Percentiles rank a stretch among this genome's conserved stretches.
phyloP scores from a whole-genome alignment of 2,113 vertebrate genomes.

The Psilopogon haemacephalus region DNA sequence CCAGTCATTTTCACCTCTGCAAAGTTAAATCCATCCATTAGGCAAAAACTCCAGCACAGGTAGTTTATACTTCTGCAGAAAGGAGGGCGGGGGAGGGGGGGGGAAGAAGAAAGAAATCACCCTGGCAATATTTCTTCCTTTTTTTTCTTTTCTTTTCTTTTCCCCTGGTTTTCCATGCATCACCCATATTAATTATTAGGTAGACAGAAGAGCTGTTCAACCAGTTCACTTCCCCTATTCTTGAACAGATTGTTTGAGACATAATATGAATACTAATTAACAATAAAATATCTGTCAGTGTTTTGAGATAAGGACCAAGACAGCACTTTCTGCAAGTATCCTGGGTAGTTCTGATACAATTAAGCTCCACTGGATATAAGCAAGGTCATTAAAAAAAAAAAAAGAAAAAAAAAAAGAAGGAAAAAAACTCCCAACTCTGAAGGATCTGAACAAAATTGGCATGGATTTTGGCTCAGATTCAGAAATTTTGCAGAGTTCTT shows the following conservation, averaged over 20 bases:
- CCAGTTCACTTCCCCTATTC: slow-evolving; percentile 77
- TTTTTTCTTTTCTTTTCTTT: background rate
- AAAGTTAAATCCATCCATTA: slow-evolving; percentile 49
- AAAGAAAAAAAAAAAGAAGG: too few species aligned
- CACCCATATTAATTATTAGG: slow-evolving; percentile 73
- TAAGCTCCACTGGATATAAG: slow-evolving; percentile 64
- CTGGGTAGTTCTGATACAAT: slow-evolving; percentile 67
- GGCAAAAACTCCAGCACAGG: slow-evolving; percentile 52
- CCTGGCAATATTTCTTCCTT: background rate
- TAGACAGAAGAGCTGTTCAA: slow-evolving; percentile 77
- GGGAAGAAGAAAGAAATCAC: background rate
- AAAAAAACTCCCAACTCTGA: slow-evolving; percentile 35
- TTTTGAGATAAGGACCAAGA: slow-evolving; percentile 78
- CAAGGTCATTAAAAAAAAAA: slow-evolving; percentile 44
- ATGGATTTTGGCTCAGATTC: slow-evolving; percentile 64
- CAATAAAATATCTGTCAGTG: slow-evolving; percentile 78
- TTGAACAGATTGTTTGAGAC: slow-evolving; percentile 86
- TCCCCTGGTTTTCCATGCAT: slow-evolving; percentile 41
- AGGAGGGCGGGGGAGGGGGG: too few species aligned
- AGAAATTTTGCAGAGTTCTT: slow-evolving; percentile 46
- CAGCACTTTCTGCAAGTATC: slow-evolving; percentile 71
- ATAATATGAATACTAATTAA: slow-evolving; percentile 87
- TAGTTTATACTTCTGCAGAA: slow-evolving; percentile 50
- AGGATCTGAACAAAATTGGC: slow-evolving; percentile 65
- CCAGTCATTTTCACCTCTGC: slow-evolving; percentile 67